A percentile compares a stretch with the other conserved stretches of the same genome.
phyloP scores from a whole-genome alignment of 2,113 vertebrate species.

The Poicephalus meyeri region DNA sequence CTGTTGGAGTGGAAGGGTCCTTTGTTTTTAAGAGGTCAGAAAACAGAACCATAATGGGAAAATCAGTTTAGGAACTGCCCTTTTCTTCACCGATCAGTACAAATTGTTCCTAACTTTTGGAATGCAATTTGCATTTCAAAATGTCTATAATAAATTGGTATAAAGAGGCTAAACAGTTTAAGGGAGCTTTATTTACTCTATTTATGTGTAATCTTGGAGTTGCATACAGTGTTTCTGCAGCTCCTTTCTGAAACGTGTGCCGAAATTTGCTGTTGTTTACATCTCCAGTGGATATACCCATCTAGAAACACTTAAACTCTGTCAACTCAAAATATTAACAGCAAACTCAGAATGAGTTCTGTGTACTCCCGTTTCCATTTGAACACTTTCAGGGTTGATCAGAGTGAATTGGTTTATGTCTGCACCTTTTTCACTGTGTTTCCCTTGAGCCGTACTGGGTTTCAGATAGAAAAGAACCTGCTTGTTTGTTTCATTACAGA shows the following conservation, averaged over 20 bases:
- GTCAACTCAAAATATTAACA: background rate
- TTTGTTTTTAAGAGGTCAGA: background rate
- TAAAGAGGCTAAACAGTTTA: background rate
- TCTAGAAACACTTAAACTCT: background rate
- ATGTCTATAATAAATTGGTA: background rate
- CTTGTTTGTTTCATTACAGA: background rate
- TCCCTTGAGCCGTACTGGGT: background rate
- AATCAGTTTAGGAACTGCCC: conserved; percentile 17
- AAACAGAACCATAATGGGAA: background rate
- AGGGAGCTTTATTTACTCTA: conserved; percentile 4
- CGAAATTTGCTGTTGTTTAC: background rate
- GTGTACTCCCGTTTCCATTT: background rate
- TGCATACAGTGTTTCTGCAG: background rate
- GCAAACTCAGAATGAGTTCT: background rate
- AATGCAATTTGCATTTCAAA: conserved; percentile 26
- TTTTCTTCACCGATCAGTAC: conserved; percentile 10
- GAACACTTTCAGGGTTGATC: background rate
- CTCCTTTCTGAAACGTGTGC: background rate
- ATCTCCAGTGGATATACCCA: background rate
- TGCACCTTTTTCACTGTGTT: background rate
- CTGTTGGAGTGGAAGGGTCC: background rate
- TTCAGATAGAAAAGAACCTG: background rate
- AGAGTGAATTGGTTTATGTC: background rate
- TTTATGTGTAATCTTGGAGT: background rate
- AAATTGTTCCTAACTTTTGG: conserved; percentile 25